These are phyloP conservation scores for Fundulus diaphanus DNA, from an alignment of 2,797 vertebrate species.

Conservation along the genomic window DNA sequence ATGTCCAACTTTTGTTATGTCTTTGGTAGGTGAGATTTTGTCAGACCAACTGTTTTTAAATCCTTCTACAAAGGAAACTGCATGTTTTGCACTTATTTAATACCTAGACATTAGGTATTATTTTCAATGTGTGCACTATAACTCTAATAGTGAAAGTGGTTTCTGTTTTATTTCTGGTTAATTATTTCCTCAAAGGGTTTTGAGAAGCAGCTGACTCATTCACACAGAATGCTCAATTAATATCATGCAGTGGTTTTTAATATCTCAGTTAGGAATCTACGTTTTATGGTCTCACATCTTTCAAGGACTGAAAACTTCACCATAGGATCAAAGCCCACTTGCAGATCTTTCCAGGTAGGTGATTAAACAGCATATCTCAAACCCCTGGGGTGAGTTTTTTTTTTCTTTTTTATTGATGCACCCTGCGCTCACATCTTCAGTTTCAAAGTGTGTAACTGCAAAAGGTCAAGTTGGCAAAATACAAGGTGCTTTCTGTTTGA, in stretches of 20 bases:
- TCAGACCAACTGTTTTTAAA: neutral
- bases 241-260: slow-evolving; percentile 34
- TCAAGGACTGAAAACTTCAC: slow-evolving; percentile 13
- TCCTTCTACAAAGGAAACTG: neutral
- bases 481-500: slow-evolving; percentile 1
- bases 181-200: neutral
- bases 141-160: neutral
- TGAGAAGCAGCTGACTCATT: slow-evolving; percentile 9
- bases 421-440: slow-evolving; percentile 17
- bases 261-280: slow-evolving; percentile 35
- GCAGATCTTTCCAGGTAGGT: slow-evolving; percentile 21
- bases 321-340: slow-evolving; percentile 13
- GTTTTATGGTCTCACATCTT: slow-evolving; percentile 32
- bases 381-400: slow-evolving; percentile 20
- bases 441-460: slow-evolving; percentile 10
- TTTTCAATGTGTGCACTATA: neutral
- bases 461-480: slow-evolving; percentile 5
- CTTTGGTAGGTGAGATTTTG: neutral
- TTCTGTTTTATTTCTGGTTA: neutral
- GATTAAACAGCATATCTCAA: slow-evolving; percentile 43
- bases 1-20: neutral
- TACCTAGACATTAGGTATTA: neutral
- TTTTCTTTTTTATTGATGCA: slow-evolving; percentile 34
- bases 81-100: neutral
- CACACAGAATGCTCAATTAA: slow-evolving; percentile 5